A percentile compares a stretch with the other conserved stretches of the same genome.
Evolutionary conservation across 2,888 invertebrate genomes (phyloP).

Genomic region (Sipha maydis): DNA sequence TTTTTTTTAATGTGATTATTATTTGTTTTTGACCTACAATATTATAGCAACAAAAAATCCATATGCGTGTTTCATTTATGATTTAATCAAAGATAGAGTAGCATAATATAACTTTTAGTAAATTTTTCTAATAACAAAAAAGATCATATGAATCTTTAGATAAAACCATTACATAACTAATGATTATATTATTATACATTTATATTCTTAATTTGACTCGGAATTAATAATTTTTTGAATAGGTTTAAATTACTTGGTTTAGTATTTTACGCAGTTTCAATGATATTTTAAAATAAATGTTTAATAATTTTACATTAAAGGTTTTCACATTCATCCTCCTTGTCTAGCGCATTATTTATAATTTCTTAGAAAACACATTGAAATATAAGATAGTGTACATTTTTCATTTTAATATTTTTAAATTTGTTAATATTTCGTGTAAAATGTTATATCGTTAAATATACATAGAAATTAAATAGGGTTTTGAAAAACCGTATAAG

Average conservation of each 20-base stretch:
- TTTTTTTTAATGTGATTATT: too few species aligned
- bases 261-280: background rate
- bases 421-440: background rate
- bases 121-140: too few species aligned
- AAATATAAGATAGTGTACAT: background rate
- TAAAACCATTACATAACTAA: too few species aligned
- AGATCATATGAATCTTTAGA: too few species aligned
- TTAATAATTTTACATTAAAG: background rate
- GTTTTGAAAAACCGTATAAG: too few species aligned
- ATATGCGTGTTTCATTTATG: too few species aligned
- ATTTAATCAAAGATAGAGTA: too few species aligned
- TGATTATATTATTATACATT: too few species aligned
- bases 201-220: background rate
- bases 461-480: background rate
- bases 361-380: background rate
- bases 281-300: background rate
- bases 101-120: too few species aligned
- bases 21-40: too few species aligned
- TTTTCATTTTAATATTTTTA: background rate
- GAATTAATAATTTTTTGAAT: background rate
- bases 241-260: background rate
- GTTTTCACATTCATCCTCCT: background rate
- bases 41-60: too few species aligned
- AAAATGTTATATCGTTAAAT: background rate
- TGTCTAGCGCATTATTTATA: background rate